These are phyloP conservation scores for Casuarius casuarius DNA, from an alignment of 2,113 vertebrate species.

Conservation along the genomic window DNA sequence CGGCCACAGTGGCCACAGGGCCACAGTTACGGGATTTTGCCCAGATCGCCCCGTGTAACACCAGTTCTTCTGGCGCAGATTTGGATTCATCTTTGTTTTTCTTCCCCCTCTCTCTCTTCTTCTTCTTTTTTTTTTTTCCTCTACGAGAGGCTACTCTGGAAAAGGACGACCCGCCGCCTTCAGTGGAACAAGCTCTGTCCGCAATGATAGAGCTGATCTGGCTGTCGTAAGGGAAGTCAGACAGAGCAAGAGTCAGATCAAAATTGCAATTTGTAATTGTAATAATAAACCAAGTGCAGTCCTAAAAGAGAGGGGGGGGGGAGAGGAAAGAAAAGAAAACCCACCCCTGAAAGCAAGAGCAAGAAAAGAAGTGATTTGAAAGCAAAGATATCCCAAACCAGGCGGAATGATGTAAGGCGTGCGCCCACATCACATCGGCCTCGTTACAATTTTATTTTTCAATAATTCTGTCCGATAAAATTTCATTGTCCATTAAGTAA, in stretches of 20 bases:
- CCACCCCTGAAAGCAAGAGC: neutral
- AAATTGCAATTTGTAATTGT: slow-evolving; percentile 84
- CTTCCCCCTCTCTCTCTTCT: neutral
- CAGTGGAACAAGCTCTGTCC: neutral
- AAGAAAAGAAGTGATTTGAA: slow-evolving; percentile 64
- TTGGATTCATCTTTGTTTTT: neutral
- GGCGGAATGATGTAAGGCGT: slow-evolving; percentile 85
- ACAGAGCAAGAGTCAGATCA: slow-evolving; percentile 77
- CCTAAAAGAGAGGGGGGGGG: slow-evolving; percentile 24
- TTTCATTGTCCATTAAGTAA: slow-evolving; percentile 98
- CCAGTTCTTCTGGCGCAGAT: neutral
- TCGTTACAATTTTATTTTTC: slow-evolving; percentile 90
- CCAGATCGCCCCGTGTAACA: neutral
- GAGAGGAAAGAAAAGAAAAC: accelerated
- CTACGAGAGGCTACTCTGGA: neutral
- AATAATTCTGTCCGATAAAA: slow-evolving; percentile 97
- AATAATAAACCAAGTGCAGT: slow-evolving; percentile 84
- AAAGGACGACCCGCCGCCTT: neutral
- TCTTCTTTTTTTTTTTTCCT: neutral
- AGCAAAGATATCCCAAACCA: slow-evolving; percentile 72
- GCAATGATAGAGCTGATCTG: neutral
- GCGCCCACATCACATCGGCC: slow-evolving; percentile 83
- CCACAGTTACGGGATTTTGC: neutral
- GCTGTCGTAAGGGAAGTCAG: neutral
- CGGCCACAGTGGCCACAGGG: no score